Evolutionary conservation across 2,888 invertebrate genomes (phyloP).

Genomic region (Limnephilus auricula): DNA sequence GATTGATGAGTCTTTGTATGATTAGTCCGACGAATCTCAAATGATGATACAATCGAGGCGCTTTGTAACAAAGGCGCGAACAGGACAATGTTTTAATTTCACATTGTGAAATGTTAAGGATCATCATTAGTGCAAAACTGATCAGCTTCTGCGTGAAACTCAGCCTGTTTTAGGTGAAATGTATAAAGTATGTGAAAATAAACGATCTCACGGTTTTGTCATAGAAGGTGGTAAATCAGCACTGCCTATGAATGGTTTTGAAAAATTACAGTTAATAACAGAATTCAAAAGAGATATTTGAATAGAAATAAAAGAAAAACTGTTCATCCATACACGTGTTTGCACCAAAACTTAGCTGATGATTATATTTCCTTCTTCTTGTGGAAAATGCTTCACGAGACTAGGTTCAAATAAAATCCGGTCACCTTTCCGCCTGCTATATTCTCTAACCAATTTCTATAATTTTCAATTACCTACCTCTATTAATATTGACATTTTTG

Average conservation of each 20-base stretch:
- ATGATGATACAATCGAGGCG: constrained; percentile 12
- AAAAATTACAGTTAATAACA: neutral
- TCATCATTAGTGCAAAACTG: neutral
- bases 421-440: neutral
- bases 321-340: too few species aligned
- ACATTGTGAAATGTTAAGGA: neutral
- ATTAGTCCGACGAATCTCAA: constrained; percentile 21
- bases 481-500: too few species aligned
- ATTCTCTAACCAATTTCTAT: too few species aligned
- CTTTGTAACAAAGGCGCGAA: constrained; percentile 8
- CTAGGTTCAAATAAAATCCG: too few species aligned
- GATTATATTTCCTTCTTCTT: too few species aligned
- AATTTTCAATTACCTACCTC: too few species aligned
- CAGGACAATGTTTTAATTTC: neutral
- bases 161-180: neutral
- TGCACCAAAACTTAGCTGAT: too few species aligned
- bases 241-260: neutral
- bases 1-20: constrained; percentile 34
- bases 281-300: too few species aligned
- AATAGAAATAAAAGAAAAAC: too few species aligned
- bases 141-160: neutral
- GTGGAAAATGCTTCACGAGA: too few species aligned
- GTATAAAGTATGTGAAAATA: neutral
- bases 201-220: neutral
- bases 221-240: neutral